Percentiles rank a stretch among this genome's conserved stretches.
phyloP scores from a whole-genome alignment of 2,113 vertebrate genomes.

The Phoxinus phoxinus region DNA sequence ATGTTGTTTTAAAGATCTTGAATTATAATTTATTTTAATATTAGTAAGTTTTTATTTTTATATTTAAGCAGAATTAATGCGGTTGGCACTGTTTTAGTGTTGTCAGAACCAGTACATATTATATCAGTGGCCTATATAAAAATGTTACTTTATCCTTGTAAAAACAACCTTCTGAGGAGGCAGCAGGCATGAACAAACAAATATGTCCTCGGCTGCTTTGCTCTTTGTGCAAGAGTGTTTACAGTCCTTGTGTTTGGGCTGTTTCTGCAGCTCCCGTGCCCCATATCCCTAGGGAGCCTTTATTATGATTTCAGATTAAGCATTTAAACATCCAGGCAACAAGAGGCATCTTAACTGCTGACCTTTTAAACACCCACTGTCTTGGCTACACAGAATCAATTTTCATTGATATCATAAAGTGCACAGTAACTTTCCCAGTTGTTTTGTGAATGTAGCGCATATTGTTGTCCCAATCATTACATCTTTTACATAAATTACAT shows the following conservation, averaged over 20 bases:
- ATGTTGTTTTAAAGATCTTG: neutral
- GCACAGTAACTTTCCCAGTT: neutral
- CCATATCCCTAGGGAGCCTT: slow-evolving; percentile 50
- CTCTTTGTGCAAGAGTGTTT: neutral
- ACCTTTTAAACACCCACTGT: neutral
- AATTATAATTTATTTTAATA: neutral
- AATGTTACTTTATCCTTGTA: neutral
- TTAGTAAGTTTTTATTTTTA: neutral
- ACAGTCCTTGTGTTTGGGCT: neutral
- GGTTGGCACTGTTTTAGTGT: neutral
- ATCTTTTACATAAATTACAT: neutral
- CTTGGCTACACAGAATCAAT: neutral
- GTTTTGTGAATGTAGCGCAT: neutral
- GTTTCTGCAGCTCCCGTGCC: slow-evolving; percentile 30
- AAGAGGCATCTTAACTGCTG: neutral
- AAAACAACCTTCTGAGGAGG: neutral
- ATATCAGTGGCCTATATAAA: neutral
- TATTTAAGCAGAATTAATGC: neutral
- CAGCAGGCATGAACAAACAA: neutral
- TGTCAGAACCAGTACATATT: neutral
- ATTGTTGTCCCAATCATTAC: neutral
- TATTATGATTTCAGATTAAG: slow-evolving; percentile 64
- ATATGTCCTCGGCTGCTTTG: neutral
- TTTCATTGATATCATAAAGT: neutral
- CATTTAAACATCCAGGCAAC: neutral